Evolutionary conservation across 2,113 vertebrate genomes (phyloP).

Genomic region (Megaleporinus macrocephalus): DNA sequence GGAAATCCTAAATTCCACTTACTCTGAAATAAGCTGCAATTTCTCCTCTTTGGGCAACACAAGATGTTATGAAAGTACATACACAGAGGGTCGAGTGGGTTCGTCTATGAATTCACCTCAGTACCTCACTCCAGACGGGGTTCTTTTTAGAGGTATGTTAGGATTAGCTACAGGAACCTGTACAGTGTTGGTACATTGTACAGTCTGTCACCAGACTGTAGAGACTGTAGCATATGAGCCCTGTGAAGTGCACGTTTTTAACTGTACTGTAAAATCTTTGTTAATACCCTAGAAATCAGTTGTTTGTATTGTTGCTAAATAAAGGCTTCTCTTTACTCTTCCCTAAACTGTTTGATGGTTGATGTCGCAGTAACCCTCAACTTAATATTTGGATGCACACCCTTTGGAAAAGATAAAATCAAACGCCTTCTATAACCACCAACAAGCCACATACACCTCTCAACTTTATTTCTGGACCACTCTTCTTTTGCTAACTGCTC

Average conservation of each 20-base stretch:
- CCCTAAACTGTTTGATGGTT: background rate
- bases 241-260: conserved; percentile 24
- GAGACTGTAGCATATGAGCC: background rate
- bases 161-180: background rate
- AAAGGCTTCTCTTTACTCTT: conserved; percentile 63
- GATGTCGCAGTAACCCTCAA: too few species aligned
- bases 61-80: background rate
- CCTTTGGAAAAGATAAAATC: too few species aligned
- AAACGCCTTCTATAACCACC: too few species aligned
- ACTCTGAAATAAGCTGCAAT: background rate
- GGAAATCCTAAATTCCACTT: background rate
- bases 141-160: background rate
- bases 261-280: conserved; percentile 31
- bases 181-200: background rate
- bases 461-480: too few species aligned
- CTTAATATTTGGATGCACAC: too few species aligned
- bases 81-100: background rate
- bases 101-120: background rate
- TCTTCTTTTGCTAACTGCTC: too few species aligned
- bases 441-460: too few species aligned
- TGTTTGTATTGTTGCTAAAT: conserved; percentile 77
- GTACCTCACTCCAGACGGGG: background rate
- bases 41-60: background rate
- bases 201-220: background rate
- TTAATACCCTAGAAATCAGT: conserved; percentile 47